Evolutionary conservation across 2,888 invertebrate genomes (phyloP), one percentile per base, ranked within the genome.

Genomic region (Ptychoptera albimana): DNA sequence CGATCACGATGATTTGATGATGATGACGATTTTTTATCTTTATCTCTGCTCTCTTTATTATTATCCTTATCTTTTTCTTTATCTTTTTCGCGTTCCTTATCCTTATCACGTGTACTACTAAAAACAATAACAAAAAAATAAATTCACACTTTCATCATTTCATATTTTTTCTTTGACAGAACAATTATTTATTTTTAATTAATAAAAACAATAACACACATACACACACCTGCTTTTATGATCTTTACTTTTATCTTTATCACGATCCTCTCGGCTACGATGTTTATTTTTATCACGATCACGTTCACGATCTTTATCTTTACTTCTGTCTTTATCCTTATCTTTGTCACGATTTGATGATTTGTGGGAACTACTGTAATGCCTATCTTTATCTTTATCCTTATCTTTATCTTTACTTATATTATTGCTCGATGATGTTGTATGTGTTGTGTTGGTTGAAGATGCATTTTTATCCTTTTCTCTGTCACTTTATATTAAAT

Each of bases 321-420:
- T 60, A 13, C 56, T 63, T 55, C 53, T 64, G 54, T 67, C 64
- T 46, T 62, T 63, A 34, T 62, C 64, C 50, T 64, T 67, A 42
- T 63, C 62, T 49, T 59, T 64, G 50, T 64, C 56, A 31, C 63
- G 57, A 54, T 70, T 71, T 9, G 73, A 72, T 31, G 73, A 74
- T 57, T 73, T 73, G 58, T 73, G 72, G 5, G 72, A 71, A 48
- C 60, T 74, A 64, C 62, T 72, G 70, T 45, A 71, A 67, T 48
- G 72, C 67, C 55, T 65, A 67, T 57, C 53, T 46, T 55, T 65
- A 67, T 57, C 53, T 46, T 48, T 60, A 47, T 60, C 60, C 45
- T 61, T 63, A 51, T 63, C 62, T 32, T 35, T 42, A 44, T 70
- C 68, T 51, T 63, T 67, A 43, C 68, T 68, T 54, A 64, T 68